Conservation (phyloP, 1,140 invertebrate species). For the Neodiprion fabricii region DNA sequence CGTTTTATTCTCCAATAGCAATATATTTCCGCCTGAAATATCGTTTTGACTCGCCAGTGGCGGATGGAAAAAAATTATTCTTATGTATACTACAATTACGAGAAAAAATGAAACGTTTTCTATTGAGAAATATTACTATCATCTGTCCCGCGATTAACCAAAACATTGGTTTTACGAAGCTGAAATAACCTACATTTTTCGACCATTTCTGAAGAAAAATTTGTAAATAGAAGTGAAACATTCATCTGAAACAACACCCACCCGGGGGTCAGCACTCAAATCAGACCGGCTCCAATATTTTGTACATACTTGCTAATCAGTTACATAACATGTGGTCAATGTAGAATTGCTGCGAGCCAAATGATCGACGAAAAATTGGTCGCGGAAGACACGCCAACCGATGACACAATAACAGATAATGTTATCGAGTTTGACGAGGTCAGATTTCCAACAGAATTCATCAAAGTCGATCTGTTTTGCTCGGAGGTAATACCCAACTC, state of each 20-base stretch:
- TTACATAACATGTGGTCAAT: neutral
- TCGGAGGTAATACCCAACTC: constrained; percentile 7
- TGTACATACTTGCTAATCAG: neutral
- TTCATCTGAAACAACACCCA: too few species aligned
- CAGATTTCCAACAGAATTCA: neutral
- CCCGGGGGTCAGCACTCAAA: neutral
- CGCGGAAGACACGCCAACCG: neutral
- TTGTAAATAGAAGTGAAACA: too few species aligned
- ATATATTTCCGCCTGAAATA: neutral
- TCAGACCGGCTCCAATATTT: neutral
- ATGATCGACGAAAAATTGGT: neutral
- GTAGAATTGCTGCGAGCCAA: neutral
- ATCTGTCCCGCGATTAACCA: too few species aligned
- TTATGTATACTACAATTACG: too few species aligned
- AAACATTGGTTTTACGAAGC: too few species aligned
- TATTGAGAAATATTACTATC: too few species aligned
- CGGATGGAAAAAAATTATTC: too few species aligned
- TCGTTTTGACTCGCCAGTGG: too few species aligned
- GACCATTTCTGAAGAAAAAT: too few species aligned
- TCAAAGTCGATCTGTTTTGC: neutral
- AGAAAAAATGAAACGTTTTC: too few species aligned
- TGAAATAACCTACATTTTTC: too few species aligned
- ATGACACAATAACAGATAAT: neutral
- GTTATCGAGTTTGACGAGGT: constrained; percentile 1
- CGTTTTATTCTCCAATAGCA: neutral